phyloP scores from a whole-genome alignment of 2,113 vertebrate genomes.

The Agapornis roseicollis region DNA sequence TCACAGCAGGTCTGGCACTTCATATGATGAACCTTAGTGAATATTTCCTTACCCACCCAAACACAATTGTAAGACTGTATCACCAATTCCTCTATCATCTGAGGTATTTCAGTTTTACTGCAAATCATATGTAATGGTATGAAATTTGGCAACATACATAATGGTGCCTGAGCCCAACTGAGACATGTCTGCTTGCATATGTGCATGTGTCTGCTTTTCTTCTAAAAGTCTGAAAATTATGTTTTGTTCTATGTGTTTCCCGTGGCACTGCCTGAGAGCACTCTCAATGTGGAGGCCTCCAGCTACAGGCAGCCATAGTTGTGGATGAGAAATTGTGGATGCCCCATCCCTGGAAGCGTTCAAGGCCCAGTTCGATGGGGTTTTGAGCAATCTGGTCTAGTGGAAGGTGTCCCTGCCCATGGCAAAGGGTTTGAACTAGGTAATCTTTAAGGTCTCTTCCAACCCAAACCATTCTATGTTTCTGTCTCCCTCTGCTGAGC shows the following conservation, averaged over 20 bases:
- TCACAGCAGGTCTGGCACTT: conserved; percentile 28
- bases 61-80: background rate
- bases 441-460: background rate
- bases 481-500: background rate
- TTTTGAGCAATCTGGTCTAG: background rate
- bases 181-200: background rate
- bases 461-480: background rate
- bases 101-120: background rate
- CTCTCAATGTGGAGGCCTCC: background rate
- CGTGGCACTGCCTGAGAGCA: background rate
- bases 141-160: background rate
- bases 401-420: background rate
- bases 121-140: background rate
- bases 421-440: background rate
- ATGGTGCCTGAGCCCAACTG: background rate
- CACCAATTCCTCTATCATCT: background rate
- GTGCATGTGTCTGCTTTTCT: background rate
- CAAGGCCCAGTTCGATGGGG: background rate
- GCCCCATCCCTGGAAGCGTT: background rate
- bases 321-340: background rate
- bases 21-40: conserved; percentile 8
- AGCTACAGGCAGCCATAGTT: background rate
- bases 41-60: background rate
- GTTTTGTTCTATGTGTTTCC: background rate
- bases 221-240: background rate